A percentile compares a stretch with the other conserved stretches of the same genome.
Evolutionary conservation across 2,113 vertebrate genomes (phyloP).

Genomic region (Crotalus helleri): DNA sequence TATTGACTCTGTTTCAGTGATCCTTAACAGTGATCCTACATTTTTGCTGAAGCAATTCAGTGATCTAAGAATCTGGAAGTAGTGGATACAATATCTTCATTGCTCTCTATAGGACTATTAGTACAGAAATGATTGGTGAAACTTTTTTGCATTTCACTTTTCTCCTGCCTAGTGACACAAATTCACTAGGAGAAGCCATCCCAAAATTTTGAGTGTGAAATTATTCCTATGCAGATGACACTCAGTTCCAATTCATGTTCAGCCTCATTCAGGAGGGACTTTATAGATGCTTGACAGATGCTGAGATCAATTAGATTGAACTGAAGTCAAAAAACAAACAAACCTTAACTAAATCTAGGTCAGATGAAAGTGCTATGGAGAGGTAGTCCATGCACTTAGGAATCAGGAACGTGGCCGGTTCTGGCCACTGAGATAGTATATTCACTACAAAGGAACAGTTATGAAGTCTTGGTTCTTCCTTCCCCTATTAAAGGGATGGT

Average conservation of each 20-base stretch:
- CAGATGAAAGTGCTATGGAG: background rate
- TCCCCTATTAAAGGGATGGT: background rate
- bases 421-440: background rate
- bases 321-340: background rate
- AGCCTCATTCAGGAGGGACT: background rate
- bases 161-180: background rate
- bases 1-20: background rate
- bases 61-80: background rate
- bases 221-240: background rate
- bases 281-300: background rate
- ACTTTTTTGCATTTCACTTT: background rate
- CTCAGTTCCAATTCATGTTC: background rate
- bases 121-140: background rate
- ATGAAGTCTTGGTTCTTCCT: background rate
- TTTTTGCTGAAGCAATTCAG: background rate
- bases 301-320: background rate
- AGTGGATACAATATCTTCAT: background rate
- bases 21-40: background rate
- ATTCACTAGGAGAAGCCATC: background rate
- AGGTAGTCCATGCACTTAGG: background rate
- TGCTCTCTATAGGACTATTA: background rate
- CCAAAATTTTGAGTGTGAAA: background rate
- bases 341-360: background rate
- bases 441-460: background rate
- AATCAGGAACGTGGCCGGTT: background rate